Conservation (phyloP, 2,888 invertebrate species). For the Stramonita haemastoma region DNA sequence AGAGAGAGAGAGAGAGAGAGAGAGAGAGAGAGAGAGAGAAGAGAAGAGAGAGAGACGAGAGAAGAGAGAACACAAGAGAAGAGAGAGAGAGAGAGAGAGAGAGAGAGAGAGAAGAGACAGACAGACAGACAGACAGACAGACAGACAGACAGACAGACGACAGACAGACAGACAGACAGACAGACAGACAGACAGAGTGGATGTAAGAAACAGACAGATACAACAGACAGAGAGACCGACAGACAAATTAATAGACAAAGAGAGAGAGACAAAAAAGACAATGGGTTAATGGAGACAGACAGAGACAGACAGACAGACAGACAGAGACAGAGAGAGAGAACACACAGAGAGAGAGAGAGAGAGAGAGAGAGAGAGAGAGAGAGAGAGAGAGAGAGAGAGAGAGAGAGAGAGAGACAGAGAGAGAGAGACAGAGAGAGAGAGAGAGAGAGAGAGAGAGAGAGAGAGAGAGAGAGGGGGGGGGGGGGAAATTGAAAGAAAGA, state of each 20-base stretch:
- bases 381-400: background rate
- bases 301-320: background rate
- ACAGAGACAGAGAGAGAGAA: background rate
- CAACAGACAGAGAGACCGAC: background rate
- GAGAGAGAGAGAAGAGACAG: background rate
- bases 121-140: background rate
- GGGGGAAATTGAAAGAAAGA: background rate
- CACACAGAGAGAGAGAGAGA: background rate
- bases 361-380: background rate
- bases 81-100: background rate
- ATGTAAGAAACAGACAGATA: background rate
- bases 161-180: background rate
- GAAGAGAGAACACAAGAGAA: too few relatives aligned
- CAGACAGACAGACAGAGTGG: background rate
- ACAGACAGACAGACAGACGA: background rate
- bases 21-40: background rate
- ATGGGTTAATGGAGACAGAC: background rate
- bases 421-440: background rate
- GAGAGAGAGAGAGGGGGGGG: background rate
- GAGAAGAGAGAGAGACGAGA: too few relatives aligned
- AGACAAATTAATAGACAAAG: background rate
- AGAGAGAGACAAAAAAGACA: too few relatives aligned
- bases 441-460: background rate
- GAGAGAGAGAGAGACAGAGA: background rate
- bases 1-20: background rate